Evolutionary conservation across 2,888 invertebrate species (phyloP), one percentile per base, ranked within the genome.

Genomic region (Leucophenga montana): DNA sequence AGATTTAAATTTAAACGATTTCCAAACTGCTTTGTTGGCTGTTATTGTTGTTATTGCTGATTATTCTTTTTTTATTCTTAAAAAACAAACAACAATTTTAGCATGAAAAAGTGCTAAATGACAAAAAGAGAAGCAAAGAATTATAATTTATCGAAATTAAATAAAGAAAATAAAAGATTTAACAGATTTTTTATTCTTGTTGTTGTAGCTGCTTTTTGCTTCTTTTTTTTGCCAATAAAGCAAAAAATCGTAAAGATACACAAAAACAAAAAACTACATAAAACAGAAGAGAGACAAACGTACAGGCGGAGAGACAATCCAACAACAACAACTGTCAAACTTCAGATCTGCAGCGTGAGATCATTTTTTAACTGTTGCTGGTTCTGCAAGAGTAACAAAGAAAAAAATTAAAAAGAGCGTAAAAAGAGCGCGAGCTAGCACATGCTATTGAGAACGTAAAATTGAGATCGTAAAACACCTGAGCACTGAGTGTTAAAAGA

Each of bases 241-340:
- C 80, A 78, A 81, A 81, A 83, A 83, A 83, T 81, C 81, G 80
- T 80, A 79, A 83, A 73, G 65, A 64, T 72, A 69, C 68, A 61
- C 54, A 73, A 18, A 48, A 46, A 33, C 22, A 31, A 61, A 27
- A 61, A 27, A 33, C n/a, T 18, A 61, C 1, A 61, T 68, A 73
- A 71, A 70, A 57, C 67, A 62, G 48, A 53, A 61, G 6, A 61
- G 20, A 67, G 50, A 62, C 59, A 66, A 68, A 77, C 67, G 69
- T 73, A 72, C 66, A 67, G 56, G 11, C 68, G 65, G 13, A 22
- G 48, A 72, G 62, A 73, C 59, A 14, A 64, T 56, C 71, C 66
- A 66, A 66, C 20, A 50, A 56, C 53, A 18, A 44, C 31, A 20
- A 27, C 57, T 57, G 57, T 57, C 20, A 54, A 54, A 54, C 54